A percentile compares a stretch with the other conserved stretches of the same genome.
Evolutionary conservation across 2,888 invertebrate species (phyloP).

Genomic region (Heliconius sara): DNA sequence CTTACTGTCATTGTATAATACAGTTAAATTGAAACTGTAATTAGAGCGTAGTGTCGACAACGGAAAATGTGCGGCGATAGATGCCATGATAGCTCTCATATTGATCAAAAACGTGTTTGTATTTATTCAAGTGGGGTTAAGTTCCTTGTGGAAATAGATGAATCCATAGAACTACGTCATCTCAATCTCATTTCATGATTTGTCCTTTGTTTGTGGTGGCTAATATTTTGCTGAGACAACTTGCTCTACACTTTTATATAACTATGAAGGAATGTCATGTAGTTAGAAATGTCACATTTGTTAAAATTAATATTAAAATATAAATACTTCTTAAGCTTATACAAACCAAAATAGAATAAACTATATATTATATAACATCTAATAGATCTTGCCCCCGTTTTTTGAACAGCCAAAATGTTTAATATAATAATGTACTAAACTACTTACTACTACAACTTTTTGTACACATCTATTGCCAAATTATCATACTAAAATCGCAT

Average conservation of each 20-base stretch:
- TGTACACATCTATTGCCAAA: not conserved
- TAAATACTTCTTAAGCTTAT: no score
- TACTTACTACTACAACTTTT: no score
- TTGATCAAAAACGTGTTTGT: not conserved
- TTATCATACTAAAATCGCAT: not conserved
- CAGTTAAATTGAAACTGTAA: not conserved
- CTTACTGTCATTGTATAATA: not conserved
- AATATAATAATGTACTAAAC: no score
- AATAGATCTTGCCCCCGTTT: no score
- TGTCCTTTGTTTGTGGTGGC: not conserved
- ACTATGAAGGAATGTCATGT: no score
- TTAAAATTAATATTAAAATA: no score
- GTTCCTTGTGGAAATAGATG: not conserved
- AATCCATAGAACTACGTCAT: not conserved
- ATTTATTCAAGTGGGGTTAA: slow-evolving; percentile 3
- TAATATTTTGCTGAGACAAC: not conserved
- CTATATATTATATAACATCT: no score
- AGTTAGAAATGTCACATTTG: no score
- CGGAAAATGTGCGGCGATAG: not conserved
- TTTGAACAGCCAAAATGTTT: no score
- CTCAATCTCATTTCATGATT: not conserved
- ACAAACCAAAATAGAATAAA: no score
- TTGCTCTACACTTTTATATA: not conserved
- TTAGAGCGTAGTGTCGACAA: not conserved
- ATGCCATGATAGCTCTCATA: not conserved